Base-by-base conservation (phyloP, 2,888 invertebrate genomes). In the Perizoma flavofasciatum region DNA sequence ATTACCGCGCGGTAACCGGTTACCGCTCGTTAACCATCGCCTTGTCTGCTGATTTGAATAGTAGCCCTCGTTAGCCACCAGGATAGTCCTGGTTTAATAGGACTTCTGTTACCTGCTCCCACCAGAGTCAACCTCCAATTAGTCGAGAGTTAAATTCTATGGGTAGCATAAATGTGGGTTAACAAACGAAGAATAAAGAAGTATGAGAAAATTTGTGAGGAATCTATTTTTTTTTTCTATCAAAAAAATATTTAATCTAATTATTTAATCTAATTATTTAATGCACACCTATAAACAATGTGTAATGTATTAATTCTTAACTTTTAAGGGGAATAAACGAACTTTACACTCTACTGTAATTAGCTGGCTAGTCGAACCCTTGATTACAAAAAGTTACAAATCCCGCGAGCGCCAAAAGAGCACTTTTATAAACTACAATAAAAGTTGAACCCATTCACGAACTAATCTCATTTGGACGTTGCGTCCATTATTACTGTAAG, bases 381-480 rank as follows among this genome's bases (percentile, higher is more conserved):
- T 41, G 47, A 43, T 48, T 52, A 47, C 47, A 10, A 37, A 10
- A 5, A 48, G 60, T 46, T 45, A 55, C 35, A 59, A 50, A 39
- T 55, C 10, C 39, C 43, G 53, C 37, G 34, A 51, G 55, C 37
- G 48, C 49, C 22, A 35, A 50, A 48, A 41, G 55, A 58, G 49
- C 52, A 10, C 50, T 51, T 44, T 49, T 62, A 54, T 52, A 64
- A 65, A 61, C 53, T 57, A 59, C 58, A 59, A 58, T 65, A 58
- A 59, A 65, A 65, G 61, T 59, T 63, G 50, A 51, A 52, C 44
- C 44, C 61, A 45, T 54, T 55, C 47, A 41, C 59, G 35, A 63
- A 60, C 65, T 56, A 65, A 62, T 59, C 61, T 62, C 67, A 54
- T 62, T 61, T 43, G 52, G 52, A 35, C 57, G 49, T 33, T 22